A percentile compares a stretch with the other conserved stretches of the same genome.
phyloP scores from a whole-genome alignment of 2,113 vertebrate genomes.

The Pelodiscus sinensis region DNA sequence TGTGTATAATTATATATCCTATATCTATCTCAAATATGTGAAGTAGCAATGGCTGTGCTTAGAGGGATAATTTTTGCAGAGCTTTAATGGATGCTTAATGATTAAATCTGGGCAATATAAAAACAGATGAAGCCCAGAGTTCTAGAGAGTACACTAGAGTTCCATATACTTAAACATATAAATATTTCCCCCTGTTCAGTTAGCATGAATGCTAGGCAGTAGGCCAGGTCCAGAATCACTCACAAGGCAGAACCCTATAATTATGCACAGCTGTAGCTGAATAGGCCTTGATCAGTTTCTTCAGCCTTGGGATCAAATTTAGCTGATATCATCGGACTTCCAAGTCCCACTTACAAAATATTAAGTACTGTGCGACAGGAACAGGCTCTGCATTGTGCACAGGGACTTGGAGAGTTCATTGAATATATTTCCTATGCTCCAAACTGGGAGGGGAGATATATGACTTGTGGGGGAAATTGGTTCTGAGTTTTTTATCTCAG shows the following conservation, averaged over 20 bases:
- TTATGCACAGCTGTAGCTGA: conserved; percentile 22
- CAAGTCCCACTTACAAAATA: conserved; percentile 15
- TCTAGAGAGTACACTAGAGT: not conserved
- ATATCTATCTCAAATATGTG: not conserved
- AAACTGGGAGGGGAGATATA: not conserved
- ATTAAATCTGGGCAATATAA: not conserved
- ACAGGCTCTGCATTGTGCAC: not conserved
- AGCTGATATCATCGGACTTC: conserved; percentile 22
- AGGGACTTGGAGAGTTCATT: conserved; percentile 24
- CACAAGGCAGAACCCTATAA: not conserved
- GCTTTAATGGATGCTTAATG: not conserved
- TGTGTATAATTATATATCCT: not conserved
- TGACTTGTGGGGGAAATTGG: not conserved
- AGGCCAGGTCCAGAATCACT: conserved; percentile 26
- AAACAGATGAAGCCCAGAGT: not conserved
- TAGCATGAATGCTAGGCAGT: not conserved
- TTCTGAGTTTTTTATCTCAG: not conserved
- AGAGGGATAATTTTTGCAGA: not conserved
- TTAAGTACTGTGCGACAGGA: conserved; percentile 20
- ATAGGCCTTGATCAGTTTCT: not conserved
- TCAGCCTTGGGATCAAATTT: conserved; percentile 5
- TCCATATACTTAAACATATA: not conserved
- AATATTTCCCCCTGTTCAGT: not conserved
- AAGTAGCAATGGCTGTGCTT: not conserved
- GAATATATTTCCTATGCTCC: conserved; percentile 35